These are phyloP conservation scores for Drosophila parvula DNA, from an alignment of 1,140 invertebrate species.

Conservation along the genomic window DNA sequence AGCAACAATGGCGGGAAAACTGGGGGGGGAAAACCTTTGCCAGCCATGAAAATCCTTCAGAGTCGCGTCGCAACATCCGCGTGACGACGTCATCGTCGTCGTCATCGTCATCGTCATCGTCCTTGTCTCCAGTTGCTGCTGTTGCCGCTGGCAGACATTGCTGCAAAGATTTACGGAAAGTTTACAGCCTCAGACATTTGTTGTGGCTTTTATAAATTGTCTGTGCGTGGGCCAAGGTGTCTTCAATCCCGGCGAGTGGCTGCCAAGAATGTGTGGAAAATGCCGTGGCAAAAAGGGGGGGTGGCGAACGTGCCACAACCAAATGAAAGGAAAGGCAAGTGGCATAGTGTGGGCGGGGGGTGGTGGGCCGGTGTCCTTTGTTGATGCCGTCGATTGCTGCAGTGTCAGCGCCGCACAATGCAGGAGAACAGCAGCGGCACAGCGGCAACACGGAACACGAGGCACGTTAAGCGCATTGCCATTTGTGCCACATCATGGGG, in stretches of 20 bases:
- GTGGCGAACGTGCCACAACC: neutral
- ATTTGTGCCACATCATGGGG: conserved; percentile 76
- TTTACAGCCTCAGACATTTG: conserved; percentile 80
- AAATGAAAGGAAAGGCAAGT: neutral
- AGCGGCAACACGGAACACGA: conserved; percentile 52
- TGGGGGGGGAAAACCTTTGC: conserved; percentile 11
- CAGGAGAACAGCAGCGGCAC: conserved; percentile 19
- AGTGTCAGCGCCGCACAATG: conserved; percentile 48
- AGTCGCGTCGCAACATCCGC: conserved; percentile 57
- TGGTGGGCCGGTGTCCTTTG: conserved; percentile 5
- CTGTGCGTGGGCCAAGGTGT: conserved; percentile 75
- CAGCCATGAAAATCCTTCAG: conserved; percentile 75
- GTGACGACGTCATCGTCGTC: conserved; percentile 39
- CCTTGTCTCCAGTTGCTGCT: neutral
- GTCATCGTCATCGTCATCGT: conserved; percentile 33
- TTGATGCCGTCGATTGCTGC: conserved; percentile 58
- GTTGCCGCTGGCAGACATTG: conserved; percentile 61
- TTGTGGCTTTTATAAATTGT: conserved; percentile 81
- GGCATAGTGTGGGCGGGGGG: neutral
- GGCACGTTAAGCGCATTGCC: conserved; percentile 79
- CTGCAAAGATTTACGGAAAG: conserved; percentile 76
- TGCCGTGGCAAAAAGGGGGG: neutral
- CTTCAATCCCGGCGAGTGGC: conserved; percentile 2
- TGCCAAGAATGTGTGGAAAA: neutral
- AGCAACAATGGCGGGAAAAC: conserved; percentile 27